A percentile compares a stretch with the other conserved stretches of the same genome.
phyloP scores from a whole-genome alignment of 2,113 vertebrate species.

The Takifugu flavidus region DNA sequence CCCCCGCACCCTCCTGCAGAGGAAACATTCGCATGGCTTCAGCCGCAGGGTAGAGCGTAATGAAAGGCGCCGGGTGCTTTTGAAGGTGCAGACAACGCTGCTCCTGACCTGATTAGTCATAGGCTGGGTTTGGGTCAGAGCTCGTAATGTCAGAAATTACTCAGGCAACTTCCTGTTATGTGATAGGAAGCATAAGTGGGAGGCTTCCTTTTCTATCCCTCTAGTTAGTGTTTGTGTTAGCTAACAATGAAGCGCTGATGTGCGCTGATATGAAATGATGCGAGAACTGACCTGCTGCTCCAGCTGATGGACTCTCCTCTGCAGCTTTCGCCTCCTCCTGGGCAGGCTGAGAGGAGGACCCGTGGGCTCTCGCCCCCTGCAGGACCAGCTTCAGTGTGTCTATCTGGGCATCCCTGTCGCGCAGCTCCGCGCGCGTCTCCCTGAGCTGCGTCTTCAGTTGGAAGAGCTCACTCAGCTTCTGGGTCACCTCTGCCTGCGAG shows the following conservation, averaged over 20 bases:
- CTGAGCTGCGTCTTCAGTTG: conserved; percentile 90
- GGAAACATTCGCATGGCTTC: conserved; percentile 34
- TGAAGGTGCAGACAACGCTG: conserved; percentile 7
- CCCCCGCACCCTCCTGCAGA: conserved; percentile 56
- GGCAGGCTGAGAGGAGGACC: conserved; percentile 36
- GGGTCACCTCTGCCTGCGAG: conserved; percentile 90
- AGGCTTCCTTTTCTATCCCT: no score
- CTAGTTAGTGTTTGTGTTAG: no score
- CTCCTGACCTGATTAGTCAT: conserved; percentile 39
- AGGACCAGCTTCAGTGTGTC: conserved; percentile 79
- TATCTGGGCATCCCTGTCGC: conserved; percentile 81
- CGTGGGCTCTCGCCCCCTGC: conserved; percentile 62
- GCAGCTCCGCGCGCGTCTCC: conserved; percentile 80
- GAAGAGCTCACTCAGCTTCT: conserved; percentile 93
- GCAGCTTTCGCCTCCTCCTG: conserved; percentile 64
- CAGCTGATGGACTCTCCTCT: conserved; percentile 46
- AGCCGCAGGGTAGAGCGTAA: conserved; percentile 25
- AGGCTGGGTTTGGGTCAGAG: conserved; percentile 31
- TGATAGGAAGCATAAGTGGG: conserved; percentile 8
- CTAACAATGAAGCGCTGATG: no score
- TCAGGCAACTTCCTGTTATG: neutral
- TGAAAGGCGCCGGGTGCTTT: conserved; percentile 31
- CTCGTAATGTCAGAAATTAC: conserved; percentile 16
- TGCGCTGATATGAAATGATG: no score
- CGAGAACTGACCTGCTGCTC: conserved; percentile 35